Conservation (phyloP, 2,113 vertebrate genomes). For the Himantopus leucocephalus region DNA sequence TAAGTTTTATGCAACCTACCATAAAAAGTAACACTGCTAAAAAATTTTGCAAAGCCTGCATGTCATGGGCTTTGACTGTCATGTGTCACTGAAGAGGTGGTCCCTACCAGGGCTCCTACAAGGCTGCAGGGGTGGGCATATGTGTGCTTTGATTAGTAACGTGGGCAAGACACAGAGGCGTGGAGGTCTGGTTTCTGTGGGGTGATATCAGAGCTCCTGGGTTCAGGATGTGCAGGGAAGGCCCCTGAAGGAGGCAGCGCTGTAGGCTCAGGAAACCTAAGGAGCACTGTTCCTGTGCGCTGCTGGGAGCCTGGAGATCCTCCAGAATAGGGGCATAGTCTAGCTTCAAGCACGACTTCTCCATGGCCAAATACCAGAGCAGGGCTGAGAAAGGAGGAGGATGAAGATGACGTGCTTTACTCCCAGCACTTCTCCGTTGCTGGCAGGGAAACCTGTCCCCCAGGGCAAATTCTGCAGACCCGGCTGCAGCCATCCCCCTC, state of each 20-base stretch:
- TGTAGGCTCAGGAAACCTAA: not conserved
- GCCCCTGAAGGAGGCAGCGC: rapidly evolving
- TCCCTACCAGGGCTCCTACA: not conserved
- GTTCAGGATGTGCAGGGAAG: not conserved
- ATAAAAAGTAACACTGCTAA: not conserved
- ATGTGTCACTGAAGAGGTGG: not conserved
- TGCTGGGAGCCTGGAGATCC: not conserved
- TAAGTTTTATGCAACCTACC: not conserved
- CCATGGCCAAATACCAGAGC: not conserved
- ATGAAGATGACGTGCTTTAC: not conserved
- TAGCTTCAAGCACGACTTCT: not conserved
- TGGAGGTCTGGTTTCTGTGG: not conserved
- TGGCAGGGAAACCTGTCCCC: not conserved
- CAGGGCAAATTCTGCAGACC: not conserved
- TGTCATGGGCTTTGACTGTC: not conserved
- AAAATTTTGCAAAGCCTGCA: not conserved
- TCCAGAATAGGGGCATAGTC: not conserved
- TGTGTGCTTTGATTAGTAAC: not conserved
- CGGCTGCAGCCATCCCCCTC: not conserved
- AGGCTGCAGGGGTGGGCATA: not conserved
- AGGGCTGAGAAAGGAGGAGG: not conserved
- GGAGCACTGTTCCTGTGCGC: not conserved
- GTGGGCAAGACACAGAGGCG: not conserved
- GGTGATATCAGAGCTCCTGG: not conserved
- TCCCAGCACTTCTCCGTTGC: not conserved